These are phyloP conservation scores for Melanotaenia pygmaea DNA, from an alignment of 2,797 vertebrate species.

Conservation along the genomic window DNA sequence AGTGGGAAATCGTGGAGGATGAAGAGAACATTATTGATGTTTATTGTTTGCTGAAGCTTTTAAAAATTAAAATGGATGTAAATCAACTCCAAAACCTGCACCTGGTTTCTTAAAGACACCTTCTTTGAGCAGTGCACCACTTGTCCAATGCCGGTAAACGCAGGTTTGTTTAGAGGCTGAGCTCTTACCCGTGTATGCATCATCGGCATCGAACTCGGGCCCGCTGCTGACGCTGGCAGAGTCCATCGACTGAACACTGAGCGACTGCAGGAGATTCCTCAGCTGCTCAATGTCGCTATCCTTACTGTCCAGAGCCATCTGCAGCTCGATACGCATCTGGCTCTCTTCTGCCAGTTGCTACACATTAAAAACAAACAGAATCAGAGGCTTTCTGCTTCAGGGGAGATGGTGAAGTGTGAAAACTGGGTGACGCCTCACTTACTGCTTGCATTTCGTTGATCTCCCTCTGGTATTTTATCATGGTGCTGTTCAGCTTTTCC, in stretches of 20 bases:
- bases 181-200: slow-evolving; percentile 60
- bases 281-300: slow-evolving; percentile 99
- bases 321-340: slow-evolving; percentile 94
- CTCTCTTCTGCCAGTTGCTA: slow-evolving; percentile 97
- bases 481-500: slow-evolving; percentile 94
- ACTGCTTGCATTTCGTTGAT: slow-evolving; percentile 98
- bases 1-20: no score
- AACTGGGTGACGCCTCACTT: slow-evolving; percentile 56
- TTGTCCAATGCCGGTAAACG: no score
- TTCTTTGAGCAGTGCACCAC: no score
- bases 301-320: slow-evolving; percentile 98
- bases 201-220: slow-evolving; percentile 91
- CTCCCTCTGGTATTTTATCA: slow-evolving; percentile 98
- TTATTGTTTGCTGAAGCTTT: no score
- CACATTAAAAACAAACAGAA: slow-evolving; percentile 8
- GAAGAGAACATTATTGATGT: no score
- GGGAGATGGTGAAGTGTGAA: not conserved
- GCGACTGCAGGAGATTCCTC: slow-evolving; percentile 89
- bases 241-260: slow-evolving; percentile 92
- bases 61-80: no score
- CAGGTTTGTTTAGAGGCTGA: no score
- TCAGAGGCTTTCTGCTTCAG: not conserved
- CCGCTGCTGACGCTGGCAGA: slow-evolving; percentile 93
- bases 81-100: no score
- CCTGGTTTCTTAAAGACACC: no score